phyloP scores from a whole-genome alignment of 2,797 vertebrate species.

The Pseudochaenichthys georgianus region DNA sequence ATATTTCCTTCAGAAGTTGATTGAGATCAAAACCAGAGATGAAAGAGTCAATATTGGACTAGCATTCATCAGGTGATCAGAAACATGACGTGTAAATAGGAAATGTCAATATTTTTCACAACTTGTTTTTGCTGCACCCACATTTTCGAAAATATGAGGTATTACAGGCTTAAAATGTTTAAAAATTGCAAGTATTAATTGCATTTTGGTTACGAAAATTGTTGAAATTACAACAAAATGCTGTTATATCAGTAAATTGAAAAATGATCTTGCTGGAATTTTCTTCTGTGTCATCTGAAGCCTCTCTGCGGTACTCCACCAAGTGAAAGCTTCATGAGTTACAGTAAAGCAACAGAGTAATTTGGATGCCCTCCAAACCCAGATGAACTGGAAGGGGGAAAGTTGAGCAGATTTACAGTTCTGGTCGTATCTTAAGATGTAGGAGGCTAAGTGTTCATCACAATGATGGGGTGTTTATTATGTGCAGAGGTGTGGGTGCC shows the following conservation, averaged over 20 bases:
- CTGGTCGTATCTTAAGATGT: conserved; percentile 63
- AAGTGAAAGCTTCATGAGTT: conserved; percentile 40
- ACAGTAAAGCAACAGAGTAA: conserved; percentile 45
- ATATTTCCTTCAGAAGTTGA: background rate
- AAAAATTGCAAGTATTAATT: background rate
- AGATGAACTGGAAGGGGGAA: conserved; percentile 64
- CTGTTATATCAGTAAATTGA: conserved; percentile 1
- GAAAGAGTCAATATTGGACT: background rate
- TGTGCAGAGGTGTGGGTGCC: conserved; percentile 72
- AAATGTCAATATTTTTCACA: background rate
- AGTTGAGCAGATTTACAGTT: conserved; percentile 79
- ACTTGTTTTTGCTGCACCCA: background rate
- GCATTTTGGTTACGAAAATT: background rate
- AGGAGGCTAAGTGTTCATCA: conserved; percentile 67
- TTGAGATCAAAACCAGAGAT: background rate
- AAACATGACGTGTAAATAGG: background rate
- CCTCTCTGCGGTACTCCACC: background rate
- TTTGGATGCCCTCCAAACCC: conserved; percentile 50
- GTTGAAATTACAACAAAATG: conserved; percentile 6
- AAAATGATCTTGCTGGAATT: conserved; percentile 26
- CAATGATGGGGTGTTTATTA: conserved; percentile 81
- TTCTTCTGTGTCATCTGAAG: conserved; percentile 1
- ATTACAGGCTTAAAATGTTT: background rate
- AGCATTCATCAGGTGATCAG: background rate
- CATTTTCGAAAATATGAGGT: background rate